Evolutionary conservation across 2,797 vertebrate species (phyloP), one percentile per base, ranked within the genome.

Genomic region (Tympanoctomys barrerae): DNA sequence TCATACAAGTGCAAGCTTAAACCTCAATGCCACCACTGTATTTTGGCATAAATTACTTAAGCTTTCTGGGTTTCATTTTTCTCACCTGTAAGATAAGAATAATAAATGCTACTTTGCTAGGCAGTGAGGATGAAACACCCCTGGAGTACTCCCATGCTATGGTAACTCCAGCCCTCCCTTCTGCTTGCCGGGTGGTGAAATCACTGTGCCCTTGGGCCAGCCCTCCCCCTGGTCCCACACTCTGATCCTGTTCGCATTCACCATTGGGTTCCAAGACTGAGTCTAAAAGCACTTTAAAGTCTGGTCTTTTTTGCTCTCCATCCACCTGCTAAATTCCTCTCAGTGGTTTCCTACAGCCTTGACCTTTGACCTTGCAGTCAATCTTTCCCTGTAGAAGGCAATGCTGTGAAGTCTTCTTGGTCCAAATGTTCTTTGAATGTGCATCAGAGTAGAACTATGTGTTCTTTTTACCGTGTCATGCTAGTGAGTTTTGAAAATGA

Each of bases 361-460:
- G 49, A 82, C 73, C 71, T 21, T 86, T 39, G 46, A 66, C 19
- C 62, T 66, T 66, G 54, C 46, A 2, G 1, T 87, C 31, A 49
- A 18, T 75, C 33, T 78, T 78, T 46, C 14, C 18, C 18, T 46
- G 7, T 83, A 28, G 33, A 73, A 85, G 78, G 68, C 62, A 59
- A n/a, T 70, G 21, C 28, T 24, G 16, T 7, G 22, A 5, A n/a
- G 6, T 54, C 28, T 80, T 68, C 81, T 46, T 18, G n/a, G 12
- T 80, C 42, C 59, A 82, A 54, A 92, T 66, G 33, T n/a, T 26
- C 85, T 57, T 71, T 89, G n/a, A 77, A 88, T 82, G 85, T 87
- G 28, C 46, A 84, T 18, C 16, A 24, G 61, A 3, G 57, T 4
- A 52, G 54, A 21, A 42, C 59, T 19, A 3, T 10, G 19, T 83